These are phyloP conservation scores for Clarias macrocephalus DNA, from an alignment of 2,113 vertebrate species.

Conservation along the genomic window DNA sequence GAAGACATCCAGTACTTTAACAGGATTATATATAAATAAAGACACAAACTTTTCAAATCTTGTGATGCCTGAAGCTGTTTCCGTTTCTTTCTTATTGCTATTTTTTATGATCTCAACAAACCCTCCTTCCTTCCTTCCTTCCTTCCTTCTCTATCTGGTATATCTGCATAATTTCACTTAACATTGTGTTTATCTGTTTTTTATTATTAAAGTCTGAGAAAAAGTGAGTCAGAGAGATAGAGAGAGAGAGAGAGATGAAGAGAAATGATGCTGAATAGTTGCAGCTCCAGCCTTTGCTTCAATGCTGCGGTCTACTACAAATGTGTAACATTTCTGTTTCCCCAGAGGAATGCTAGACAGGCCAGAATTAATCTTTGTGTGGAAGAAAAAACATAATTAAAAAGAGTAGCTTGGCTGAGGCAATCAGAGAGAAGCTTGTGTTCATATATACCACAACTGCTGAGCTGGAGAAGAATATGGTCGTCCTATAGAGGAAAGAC, in stretches of 20 bases:
- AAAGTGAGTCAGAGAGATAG: slow-evolving; percentile 10
- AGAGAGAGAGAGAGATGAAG: slow-evolving; percentile 7
- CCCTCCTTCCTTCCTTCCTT: background rate
- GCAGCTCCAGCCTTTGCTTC: slow-evolving; percentile 51
- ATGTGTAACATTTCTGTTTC: slow-evolving; percentile 57
- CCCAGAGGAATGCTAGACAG: slow-evolving; percentile 55
- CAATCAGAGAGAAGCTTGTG: slow-evolving; percentile 45
- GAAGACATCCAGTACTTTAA: background rate
- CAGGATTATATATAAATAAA: background rate
- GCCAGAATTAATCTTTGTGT: slow-evolving; percentile 66
- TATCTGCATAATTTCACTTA: background rate
- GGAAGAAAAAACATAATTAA: slow-evolving; percentile 67
- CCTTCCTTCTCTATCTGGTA: background rate
- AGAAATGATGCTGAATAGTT: slow-evolving; percentile 3
- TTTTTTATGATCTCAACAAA: background rate
- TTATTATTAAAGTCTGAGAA: background rate
- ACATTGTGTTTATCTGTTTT: slow-evolving; percentile 17
- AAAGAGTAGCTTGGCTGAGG: slow-evolving; percentile 60
- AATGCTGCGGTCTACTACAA: slow-evolving; percentile 55
- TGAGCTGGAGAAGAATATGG: background rate
- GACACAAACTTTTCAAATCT: background rate
- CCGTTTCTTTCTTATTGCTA: background rate
- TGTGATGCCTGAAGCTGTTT: background rate
- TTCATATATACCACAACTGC: background rate
- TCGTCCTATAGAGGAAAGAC: background rate